Percentiles rank a stretch among this genome's conserved stretches.
Conservation (phyloP, 2,113 vertebrate species). For the Garra rufa region DNA sequence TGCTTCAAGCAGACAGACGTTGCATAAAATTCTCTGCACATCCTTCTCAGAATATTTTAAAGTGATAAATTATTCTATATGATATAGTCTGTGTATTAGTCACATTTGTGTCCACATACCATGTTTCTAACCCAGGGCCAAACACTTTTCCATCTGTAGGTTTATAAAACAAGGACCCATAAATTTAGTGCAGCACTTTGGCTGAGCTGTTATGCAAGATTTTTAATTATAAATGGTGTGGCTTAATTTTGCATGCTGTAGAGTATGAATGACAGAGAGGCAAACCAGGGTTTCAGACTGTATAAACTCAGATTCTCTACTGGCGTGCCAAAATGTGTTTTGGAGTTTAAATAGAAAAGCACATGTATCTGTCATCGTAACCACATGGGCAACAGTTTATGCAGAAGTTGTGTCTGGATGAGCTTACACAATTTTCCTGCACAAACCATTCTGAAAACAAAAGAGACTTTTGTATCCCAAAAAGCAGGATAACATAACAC, state of each 20-base stretch:
- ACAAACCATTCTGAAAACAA: constrained; percentile 3
- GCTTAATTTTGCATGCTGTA: constrained; percentile 37
- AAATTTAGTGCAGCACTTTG: constrained; percentile 24
- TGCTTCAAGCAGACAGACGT: neutral
- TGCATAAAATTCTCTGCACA: neutral
- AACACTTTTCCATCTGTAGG: constrained; percentile 1
- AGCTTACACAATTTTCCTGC: constrained; percentile 29
- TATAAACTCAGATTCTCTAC: constrained; percentile 47
- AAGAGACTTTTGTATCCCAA: neutral
- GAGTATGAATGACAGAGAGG: constrained; percentile 39
- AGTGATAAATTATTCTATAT: constrained; percentile 32
- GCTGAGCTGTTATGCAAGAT: constrained; percentile 37
- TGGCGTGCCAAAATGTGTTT: constrained; percentile 28
- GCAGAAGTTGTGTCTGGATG: constrained; percentile 27
- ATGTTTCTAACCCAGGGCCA: neutral
- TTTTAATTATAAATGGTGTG: constrained; percentile 51
- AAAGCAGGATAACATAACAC: neutral
- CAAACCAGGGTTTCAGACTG: constrained; percentile 52
- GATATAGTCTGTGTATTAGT: neutral
- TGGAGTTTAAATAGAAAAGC: constrained; percentile 38
- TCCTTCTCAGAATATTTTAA: constrained; percentile 23
- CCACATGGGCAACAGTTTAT: constrained; percentile 38
- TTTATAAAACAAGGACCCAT: constrained; percentile 27
- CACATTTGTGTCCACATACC: constrained; percentile 12
- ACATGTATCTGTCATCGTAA: constrained; percentile 50